A percentile compares a stretch with the other conserved stretches of the same genome.
phyloP scores from a whole-genome alignment of 2,113 vertebrate genomes.

The Chroicocephalus ridibundus region DNA sequence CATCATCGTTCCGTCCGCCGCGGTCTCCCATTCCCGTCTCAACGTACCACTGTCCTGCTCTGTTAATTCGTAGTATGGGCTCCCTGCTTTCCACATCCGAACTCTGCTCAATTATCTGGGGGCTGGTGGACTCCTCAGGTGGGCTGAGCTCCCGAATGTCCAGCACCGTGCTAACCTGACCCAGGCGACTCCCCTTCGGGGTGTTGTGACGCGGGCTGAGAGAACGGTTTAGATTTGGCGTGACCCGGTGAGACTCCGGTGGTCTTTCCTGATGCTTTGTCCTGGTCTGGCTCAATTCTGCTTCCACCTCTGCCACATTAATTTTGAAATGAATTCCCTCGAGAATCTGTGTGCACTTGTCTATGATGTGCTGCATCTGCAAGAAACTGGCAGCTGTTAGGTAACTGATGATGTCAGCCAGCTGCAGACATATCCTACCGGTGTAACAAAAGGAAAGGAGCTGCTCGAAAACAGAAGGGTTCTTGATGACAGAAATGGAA shows the following conservation, averaged over 20 bases:
- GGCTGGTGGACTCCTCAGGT: slow-evolving; percentile 87
- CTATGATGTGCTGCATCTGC: slow-evolving; percentile 99
- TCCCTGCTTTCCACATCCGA: slow-evolving; percentile 81
- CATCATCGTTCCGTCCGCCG: slow-evolving; percentile 79
- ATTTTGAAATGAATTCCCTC: slow-evolving; percentile 98
- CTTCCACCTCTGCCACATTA: slow-evolving; percentile 86
- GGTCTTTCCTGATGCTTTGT: slow-evolving; percentile 76
- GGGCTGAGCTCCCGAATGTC: slow-evolving; percentile 87
- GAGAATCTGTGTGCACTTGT: slow-evolving; percentile 96
- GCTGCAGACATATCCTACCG: slow-evolving; percentile 90
- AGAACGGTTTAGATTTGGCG: slow-evolving; percentile 71
- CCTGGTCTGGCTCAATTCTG: slow-evolving; percentile 79
- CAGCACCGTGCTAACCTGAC: slow-evolving; percentile 78
- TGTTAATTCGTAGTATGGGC: slow-evolving; percentile 91
- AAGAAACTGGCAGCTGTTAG: slow-evolving; percentile 97
- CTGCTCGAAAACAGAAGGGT: slow-evolving; percentile 95
- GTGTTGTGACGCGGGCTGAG: slow-evolving; percentile 78
- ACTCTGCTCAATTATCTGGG: slow-evolving; percentile 86
- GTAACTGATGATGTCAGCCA: slow-evolving; percentile 98
- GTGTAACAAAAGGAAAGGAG: slow-evolving; percentile 98
- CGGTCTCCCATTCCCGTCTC: slow-evolving; percentile 86
- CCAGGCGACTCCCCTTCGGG: slow-evolving; percentile 77
- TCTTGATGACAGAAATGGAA: slow-evolving; percentile 95
- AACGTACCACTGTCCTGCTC: slow-evolving; percentile 96
- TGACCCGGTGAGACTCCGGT: slow-evolving; percentile 76